Base-by-base conservation (phyloP, 2,113 vertebrate genomes). In the Datnioides undecimradiatus region DNA sequence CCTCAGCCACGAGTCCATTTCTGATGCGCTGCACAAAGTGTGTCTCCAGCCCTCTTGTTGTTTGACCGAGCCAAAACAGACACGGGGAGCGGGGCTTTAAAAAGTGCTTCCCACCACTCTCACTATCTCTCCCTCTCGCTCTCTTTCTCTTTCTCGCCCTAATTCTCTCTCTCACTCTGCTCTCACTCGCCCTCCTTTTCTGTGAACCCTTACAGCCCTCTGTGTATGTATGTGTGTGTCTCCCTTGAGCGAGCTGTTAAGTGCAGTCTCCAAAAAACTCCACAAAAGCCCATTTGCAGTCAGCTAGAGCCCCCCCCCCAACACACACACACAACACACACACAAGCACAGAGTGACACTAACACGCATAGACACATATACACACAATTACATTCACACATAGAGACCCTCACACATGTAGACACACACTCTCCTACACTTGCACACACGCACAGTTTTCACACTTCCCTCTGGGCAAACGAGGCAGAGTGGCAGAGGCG, bases 231-330 rank as follows among this genome's bases (percentile, higher is more conserved):
- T 64, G 70, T 81, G 87, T 60, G 92, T 81, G 88, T 91, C 90
- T 95, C 93, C 93, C 94, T 91, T 91, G 90, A 94, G 91, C 91
- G 88, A 94, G 89, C 90, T 87, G 90, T 93, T 94, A 91, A 96
- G 95, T 94, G 94, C 94, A 79, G 87, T 79, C 76, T 92, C 92
- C 91, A 93, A 95, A 88, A 93, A 93, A 87, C 87, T 87, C 91
- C 91, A 95, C 93, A 93, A 88, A 93, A 95, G 91, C 80, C 89
- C 90, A 89, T 93, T 93, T 94, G 91, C 93, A 92, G 93, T 76
- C 85, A 86, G 92, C 90, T 83, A 80, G 60, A 87, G 87, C 82
- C 36, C 57, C 41, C 38, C 77, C 73, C 58, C 11, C 12, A 10
- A 45, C 69, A 65, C 72, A 27, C 64, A 38, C 46, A 73, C 73